Evolutionary conservation across 2,888 invertebrate genomes (phyloP).

Genomic region (Drosophila falleni): DNA sequence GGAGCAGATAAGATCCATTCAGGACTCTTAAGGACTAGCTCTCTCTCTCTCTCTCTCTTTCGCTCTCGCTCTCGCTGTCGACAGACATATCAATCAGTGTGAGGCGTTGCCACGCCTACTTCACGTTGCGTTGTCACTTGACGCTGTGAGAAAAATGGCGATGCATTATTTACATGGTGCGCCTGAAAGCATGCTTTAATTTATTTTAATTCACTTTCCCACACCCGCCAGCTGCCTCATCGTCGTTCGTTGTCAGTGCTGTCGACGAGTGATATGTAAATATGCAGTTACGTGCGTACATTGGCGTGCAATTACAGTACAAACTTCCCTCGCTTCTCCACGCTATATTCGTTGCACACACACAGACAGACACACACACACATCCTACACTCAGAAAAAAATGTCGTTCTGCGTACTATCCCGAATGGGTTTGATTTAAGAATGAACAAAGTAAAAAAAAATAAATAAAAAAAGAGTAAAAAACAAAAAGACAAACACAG

Average conservation of each 20-base stretch:
- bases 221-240: slow-evolving; percentile 9
- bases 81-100: slow-evolving; percentile 75
- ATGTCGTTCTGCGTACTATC: too few species aligned
- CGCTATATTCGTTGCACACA: too few species aligned
- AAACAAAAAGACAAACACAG: too few species aligned
- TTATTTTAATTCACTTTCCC: slow-evolving; percentile 78
- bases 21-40: slow-evolving; percentile 39
- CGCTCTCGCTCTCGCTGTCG: slow-evolving; percentile 16
- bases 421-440: too few species aligned
- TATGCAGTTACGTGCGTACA: slow-evolving; percentile 81
- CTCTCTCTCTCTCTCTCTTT: neutral
- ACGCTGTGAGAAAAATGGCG: slow-evolving; percentile 70
- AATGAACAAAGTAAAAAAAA: too few species aligned
- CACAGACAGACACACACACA: too few species aligned
- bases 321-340: too few species aligned
- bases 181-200: slow-evolving; percentile 82
- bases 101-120: slow-evolving; percentile 27
- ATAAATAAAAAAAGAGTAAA: too few species aligned
- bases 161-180: slow-evolving; percentile 79
- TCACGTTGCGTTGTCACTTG: slow-evolving; percentile 12
- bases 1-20: slow-evolving; percentile 66
- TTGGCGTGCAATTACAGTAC: slow-evolving; percentile 80
- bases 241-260: slow-evolving; percentile 35
- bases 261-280: slow-evolving; percentile 77
- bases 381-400: too few species aligned